Percentiles rank a stretch among this genome's conserved stretches.
Conservation (phyloP, 30 jellyfish, hydroid and myxozoan species). For the Aurelia coerulea region DNA sequence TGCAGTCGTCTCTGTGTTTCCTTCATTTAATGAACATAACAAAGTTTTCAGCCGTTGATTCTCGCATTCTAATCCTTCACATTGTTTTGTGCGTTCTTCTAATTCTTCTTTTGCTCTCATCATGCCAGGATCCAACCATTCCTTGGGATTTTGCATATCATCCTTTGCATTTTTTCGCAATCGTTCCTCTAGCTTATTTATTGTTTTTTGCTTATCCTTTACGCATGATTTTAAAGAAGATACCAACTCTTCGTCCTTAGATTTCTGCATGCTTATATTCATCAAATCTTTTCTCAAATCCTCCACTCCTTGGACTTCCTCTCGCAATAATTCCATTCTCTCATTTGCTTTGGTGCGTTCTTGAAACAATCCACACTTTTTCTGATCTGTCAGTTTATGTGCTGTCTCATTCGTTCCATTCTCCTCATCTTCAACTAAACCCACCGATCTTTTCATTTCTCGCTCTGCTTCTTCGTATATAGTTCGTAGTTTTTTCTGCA, state of each 20-base stretch:
- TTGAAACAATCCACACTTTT: background rate
- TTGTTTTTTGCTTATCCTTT: too few species aligned
- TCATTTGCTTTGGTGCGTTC: conserved; percentile 5
- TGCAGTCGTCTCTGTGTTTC: background rate
- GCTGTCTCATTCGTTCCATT: background rate
- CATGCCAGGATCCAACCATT: too few species aligned
- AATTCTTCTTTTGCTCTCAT: background rate
- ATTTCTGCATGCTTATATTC: too few species aligned
- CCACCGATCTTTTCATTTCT: background rate
- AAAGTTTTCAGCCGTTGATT: too few species aligned
- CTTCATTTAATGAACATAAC: background rate
- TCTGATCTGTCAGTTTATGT: background rate
- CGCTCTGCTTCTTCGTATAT: background rate
- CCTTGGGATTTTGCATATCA: too few species aligned
- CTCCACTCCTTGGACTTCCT: too few species aligned
- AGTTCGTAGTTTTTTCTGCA: background rate
- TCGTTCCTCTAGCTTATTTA: too few species aligned
- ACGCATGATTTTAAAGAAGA: too few species aligned
- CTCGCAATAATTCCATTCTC: too few species aligned
- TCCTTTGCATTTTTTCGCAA: too few species aligned
- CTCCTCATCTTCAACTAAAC: background rate
- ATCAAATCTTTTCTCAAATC: too few species aligned
- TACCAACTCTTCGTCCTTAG: too few species aligned
- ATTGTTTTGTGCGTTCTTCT: background rate
- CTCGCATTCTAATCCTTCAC: background rate